Percentiles rank a stretch among this genome's conserved stretches.
phyloP scores from a whole-genome alignment of 2,113 vertebrate genomes.

The Ia io region DNA sequence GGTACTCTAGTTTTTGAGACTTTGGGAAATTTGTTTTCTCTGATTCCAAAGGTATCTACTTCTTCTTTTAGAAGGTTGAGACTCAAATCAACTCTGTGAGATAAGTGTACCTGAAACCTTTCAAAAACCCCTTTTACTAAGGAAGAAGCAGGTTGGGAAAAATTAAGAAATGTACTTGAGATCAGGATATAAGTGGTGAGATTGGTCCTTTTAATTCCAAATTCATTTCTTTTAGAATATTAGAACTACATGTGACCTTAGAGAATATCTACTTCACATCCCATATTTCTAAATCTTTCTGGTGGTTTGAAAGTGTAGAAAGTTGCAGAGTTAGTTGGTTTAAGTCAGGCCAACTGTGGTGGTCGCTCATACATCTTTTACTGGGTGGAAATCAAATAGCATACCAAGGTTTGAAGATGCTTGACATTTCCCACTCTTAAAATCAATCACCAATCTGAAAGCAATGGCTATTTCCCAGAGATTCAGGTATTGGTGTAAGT shows the following conservation, averaged over 20 bases:
- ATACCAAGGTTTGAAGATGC: slow-evolving; percentile 64
- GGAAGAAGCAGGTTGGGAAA: background rate
- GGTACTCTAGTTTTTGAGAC: background rate
- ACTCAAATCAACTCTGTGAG: background rate
- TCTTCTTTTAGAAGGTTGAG: background rate
- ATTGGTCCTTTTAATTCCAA: background rate
- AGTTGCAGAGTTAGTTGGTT: background rate
- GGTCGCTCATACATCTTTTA: slow-evolving; percentile 27
- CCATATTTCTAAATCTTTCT: slow-evolving; percentile 17
- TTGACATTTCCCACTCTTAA: slow-evolving; percentile 77
- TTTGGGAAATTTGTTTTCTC: background rate
- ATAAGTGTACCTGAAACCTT: background rate
- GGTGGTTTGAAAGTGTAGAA: background rate
- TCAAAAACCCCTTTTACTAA: background rate
- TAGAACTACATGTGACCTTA: background rate
- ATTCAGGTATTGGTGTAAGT: slow-evolving; percentile 57
- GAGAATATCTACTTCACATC: background rate
- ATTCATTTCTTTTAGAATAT: background rate
- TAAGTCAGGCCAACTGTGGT: background rate
- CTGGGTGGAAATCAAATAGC: slow-evolving; percentile 76
- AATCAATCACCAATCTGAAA: slow-evolving; percentile 71
- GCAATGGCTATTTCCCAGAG: slow-evolving; percentile 26
- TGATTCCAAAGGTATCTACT: background rate
- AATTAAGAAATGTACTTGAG: background rate
- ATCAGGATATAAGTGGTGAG: background rate